Conservation (phyloP, 1,140 invertebrate species). For the Eriosoma lanigerum region DNA sequence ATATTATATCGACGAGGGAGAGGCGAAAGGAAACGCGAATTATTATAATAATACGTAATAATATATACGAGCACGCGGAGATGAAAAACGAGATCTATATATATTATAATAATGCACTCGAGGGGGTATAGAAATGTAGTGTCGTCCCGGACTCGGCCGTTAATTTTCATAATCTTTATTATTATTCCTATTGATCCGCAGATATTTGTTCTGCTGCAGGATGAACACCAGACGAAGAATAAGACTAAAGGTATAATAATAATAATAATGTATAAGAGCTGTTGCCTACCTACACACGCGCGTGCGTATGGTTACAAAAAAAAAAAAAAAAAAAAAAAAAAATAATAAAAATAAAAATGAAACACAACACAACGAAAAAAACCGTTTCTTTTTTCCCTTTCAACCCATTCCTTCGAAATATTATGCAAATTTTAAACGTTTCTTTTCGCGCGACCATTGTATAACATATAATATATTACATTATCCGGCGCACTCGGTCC, state of each 20-base stretch:
- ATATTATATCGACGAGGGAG: background rate
- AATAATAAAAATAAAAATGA: too few species aligned
- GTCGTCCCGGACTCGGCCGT: conserved; percentile 27
- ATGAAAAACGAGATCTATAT: conserved; percentile 40
- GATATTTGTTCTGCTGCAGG: conserved; percentile 39
- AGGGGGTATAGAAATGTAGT: background rate
- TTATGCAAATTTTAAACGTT: conserved; percentile 51
- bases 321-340: too few species aligned
- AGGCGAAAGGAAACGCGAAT: conserved; percentile 5
- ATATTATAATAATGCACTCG: background rate
- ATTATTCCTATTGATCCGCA: conserved; percentile 37
- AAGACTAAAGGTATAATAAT: too few species aligned
- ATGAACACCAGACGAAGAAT: too few species aligned
- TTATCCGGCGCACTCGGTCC: background rate
- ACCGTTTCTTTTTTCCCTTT: conserved; percentile 46
- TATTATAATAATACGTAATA: background rate
- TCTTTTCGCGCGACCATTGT: conserved; percentile 31
- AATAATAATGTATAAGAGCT: too few species aligned
- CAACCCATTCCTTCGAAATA: conserved; percentile 16
- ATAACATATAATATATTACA: background rate
- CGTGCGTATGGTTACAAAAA: too few species aligned
- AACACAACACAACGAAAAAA: too few species aligned
- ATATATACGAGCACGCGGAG: background rate
- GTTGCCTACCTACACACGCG: too few species aligned
- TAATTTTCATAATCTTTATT: conserved; percentile 46